Base-by-base conservation (phyloP, 2,888 invertebrate species). In the Notodonta dromedarius region DNA sequence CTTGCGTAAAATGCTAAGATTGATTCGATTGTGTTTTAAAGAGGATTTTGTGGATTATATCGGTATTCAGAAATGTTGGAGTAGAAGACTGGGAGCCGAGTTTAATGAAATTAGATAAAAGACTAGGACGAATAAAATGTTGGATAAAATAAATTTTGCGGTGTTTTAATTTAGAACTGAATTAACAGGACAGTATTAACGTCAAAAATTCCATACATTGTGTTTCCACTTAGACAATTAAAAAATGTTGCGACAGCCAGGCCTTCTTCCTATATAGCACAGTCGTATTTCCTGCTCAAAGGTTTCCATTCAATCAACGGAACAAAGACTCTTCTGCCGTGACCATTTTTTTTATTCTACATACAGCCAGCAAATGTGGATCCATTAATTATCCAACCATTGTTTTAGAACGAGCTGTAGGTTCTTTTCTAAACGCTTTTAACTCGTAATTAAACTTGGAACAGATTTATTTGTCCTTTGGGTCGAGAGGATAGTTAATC, bases 301-400 rank as follows among this genome's bases (percentile, higher is more conserved):
- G 65, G 66, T 65, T 67, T 66, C 67, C 71, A 76, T 78, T 75
- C 69, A 73, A 74, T 74, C 72, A 73, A 60, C 56, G 53, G 70
- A 73, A 76, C 78, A 77, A 76, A 69, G 69, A 66, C 62, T 68
- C 59, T 65, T 61, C 59, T 65, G 57, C 65, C 58, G 65, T 65
- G 71, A 68, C 75, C 67, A 63, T 65, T 69, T 71, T n/a, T 67
- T 65, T 71, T 69, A 52, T 63, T 63, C 62, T 62, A 66, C 62
- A 65, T 58, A 60, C 65, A 64, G 52, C 56, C 56, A 44, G 54
- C 39, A 35, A 39, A 52, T 52, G 54, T 39, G 39, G 59, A 64
- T 67, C 66, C 61, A 71, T 77, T 71, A 66, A 66, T 66, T 67
- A 69, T 61, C 40, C 32, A 9, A 57, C 60, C 64, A 65, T 74